Base-by-base conservation (phyloP, 2,797 vertebrate species). In the Hemitrygon akajei region DNA sequence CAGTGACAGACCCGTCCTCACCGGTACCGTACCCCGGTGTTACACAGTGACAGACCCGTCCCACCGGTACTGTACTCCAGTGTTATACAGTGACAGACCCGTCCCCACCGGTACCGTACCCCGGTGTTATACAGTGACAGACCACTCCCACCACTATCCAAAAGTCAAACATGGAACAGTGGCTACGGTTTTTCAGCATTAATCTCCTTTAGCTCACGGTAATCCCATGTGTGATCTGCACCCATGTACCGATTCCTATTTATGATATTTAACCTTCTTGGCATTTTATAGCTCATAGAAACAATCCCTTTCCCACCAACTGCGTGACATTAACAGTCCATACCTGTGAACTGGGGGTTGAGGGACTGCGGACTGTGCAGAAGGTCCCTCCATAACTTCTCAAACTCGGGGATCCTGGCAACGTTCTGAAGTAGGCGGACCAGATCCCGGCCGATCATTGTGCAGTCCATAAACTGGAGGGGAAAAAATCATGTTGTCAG, bases 391-490 rank as follows among this genome's bases (percentile, higher is more conserved):
- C 98, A 99, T 81, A 99, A 96, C 75, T 97, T 97, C 94, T 99
- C 98, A 94, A 99, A 98, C 95, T 99, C 98, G 0, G 98, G 98
- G 94, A 99, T 99, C 77, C 98, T 97, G 16, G 98, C 98, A 0
- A 99, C 98, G 3, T 98, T 99, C 95, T 99, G 98, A 94, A 99
- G 97, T 71, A 99, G 96, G 63, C 98, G 96, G 63, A 99, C 98
- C 18, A 99, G 97, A 95, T 99, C 98, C 94, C 98, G 97, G 91
- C 98, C 98, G n/a, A 99, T 98, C 97, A 98, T 98, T 94, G 98
- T 96, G 94, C 98, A 99, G 94, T 99, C 98, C 97, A 98, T 98
- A 94, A 99, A 99, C 98, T 99, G 91, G 58, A 47, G 30, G 47
- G 30, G 47, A 47, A 27, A 34, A 34, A 58, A 58, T 3, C 40